Evolutionary conservation across 2,797 vertebrate species (phyloP).

Genomic region (Pyrocephalus nanus): DNA sequence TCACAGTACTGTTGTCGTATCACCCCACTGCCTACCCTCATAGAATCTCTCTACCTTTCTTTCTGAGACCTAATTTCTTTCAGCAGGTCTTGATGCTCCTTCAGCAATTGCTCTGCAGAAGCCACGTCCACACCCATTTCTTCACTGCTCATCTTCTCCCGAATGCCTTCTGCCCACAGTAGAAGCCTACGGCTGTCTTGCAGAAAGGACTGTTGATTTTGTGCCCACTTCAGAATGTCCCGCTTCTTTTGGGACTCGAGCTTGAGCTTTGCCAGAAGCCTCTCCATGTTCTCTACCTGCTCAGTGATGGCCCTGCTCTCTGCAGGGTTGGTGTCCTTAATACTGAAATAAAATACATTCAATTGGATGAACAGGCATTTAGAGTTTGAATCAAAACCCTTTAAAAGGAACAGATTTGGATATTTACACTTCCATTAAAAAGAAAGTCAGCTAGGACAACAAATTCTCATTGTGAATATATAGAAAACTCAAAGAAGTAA

Average conservation of each 20-base stretch:
- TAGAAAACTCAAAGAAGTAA: neutral
- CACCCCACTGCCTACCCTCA: neutral
- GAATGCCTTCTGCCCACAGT: slow-evolving; percentile 74
- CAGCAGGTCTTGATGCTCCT: slow-evolving; percentile 79
- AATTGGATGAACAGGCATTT: neutral
- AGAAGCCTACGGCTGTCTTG: slow-evolving; percentile 77
- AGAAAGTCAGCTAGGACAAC: neutral
- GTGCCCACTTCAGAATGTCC: slow-evolving; percentile 67
- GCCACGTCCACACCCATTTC: slow-evolving; percentile 77
- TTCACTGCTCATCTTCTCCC: slow-evolving; percentile 77
- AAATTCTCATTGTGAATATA: neutral
- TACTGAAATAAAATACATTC: slow-evolving; percentile 70
- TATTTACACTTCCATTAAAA: neutral
- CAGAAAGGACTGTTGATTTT: slow-evolving; percentile 77
- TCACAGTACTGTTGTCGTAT: neutral
- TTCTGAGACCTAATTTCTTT: slow-evolving; percentile 81
- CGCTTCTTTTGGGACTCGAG: slow-evolving; percentile 61
- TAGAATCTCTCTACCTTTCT: slow-evolving; percentile 76
- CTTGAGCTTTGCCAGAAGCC: slow-evolving; percentile 76
- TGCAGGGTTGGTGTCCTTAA: slow-evolving; percentile 81
- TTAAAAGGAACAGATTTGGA: neutral
- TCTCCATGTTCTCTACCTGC: slow-evolving; percentile 82
- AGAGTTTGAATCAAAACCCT: neutral
- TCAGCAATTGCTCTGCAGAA: slow-evolving; percentile 80
- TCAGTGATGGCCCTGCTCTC: slow-evolving; percentile 81